Evolutionary conservation across 2,888 invertebrate genomes (phyloP).

Genomic region (Troides helena): DNA sequence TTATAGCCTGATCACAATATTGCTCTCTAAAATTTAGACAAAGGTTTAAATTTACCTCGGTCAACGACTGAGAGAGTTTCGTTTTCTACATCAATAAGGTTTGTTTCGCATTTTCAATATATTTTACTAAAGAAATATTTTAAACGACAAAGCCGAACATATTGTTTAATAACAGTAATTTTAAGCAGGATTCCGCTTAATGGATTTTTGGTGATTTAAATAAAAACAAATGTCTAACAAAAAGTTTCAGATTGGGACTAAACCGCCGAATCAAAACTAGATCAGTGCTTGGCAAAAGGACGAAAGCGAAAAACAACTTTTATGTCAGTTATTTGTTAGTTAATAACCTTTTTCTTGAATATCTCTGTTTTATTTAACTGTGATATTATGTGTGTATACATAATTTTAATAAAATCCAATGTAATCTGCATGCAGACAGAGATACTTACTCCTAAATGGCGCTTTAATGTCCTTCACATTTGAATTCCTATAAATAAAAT

Average conservation of each 20-base stretch:
- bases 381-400: neutral
- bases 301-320: neutral
- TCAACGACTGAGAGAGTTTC: neutral
- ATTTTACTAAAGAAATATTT: neutral
- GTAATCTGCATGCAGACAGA: neutral
- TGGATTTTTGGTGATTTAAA: neutral
- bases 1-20: too few species aligned
- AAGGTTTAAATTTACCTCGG: neutral
- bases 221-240: neutral
- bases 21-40: too few species aligned
- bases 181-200: neutral
- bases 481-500: neutral
- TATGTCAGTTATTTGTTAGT: neutral
- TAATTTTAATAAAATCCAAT: neutral
- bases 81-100: neutral
- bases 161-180: neutral
- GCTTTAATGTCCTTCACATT: neutral
- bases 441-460: neutral
- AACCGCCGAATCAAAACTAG: neutral
- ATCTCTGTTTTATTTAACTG: neutral
- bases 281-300: neutral
- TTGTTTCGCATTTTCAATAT: neutral
- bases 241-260: neutral
- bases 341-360: neutral
- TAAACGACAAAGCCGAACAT: neutral